A percentile compares a stretch with the other conserved stretches of the same genome.
These are phyloP conservation scores for Drosophila limbata DNA, from an alignment of 2,888 invertebrate genomes.

Conservation along the genomic window DNA sequence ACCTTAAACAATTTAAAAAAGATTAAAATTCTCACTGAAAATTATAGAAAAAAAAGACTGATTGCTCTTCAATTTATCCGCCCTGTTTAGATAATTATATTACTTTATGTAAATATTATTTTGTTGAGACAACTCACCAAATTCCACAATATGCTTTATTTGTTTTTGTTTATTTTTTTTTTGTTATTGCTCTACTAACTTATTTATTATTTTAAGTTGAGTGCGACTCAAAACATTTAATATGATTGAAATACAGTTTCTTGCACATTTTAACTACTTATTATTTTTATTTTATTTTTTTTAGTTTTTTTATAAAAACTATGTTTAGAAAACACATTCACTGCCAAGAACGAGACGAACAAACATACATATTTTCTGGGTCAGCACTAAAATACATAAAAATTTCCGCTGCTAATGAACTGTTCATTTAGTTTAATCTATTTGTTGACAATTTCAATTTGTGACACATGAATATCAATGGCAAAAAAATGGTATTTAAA, in stretches of 20 bases:
- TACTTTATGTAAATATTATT: neutral
- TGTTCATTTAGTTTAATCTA: neutral
- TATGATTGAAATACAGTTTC: neutral
- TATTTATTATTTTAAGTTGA: neutral
- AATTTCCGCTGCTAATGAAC: constrained; percentile 6
- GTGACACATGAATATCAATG: neutral
- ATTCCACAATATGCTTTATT: neutral
- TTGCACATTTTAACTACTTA: neutral
- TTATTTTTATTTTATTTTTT: constrained; percentile 3
- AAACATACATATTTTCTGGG: neutral
- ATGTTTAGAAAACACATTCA: constrained; percentile 47
- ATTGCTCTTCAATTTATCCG: no score
- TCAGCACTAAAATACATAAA: constrained; percentile 6
- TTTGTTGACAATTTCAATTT: constrained; percentile 12
- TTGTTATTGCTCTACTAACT: neutral
- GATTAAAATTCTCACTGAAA: no score
- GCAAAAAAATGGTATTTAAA: constrained; percentile 1
- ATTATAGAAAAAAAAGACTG: no score
- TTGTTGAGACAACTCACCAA: neutral
- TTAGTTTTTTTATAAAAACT: constrained; percentile 9
- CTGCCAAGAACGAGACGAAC: constrained; percentile 36
- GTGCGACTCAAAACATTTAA: neutral
- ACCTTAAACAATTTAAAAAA: no score
- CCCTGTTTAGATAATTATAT: no score
- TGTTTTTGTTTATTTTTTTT: no score